These are phyloP conservation scores for Andrena bicolor DNA, from an alignment of 2,888 invertebrate genomes.

Conservation along the genomic window DNA sequence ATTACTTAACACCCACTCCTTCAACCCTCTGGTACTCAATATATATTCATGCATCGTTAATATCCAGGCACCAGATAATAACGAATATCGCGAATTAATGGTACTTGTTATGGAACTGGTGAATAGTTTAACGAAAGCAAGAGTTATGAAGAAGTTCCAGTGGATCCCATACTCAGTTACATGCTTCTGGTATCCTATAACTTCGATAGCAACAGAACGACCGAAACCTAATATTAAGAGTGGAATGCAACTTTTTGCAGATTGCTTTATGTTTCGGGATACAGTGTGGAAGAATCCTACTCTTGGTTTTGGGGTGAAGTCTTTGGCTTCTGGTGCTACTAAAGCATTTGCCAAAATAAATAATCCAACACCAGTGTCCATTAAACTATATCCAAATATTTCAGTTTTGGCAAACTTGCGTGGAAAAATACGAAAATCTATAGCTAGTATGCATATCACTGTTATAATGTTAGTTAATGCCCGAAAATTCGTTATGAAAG, in stretches of 20 bases:
- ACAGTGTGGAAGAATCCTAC: conserved; percentile 56
- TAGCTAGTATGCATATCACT: conserved; percentile 94
- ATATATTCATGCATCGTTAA: conserved; percentile 89
- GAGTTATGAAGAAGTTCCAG: conserved; percentile 99
- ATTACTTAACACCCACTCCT: conserved; percentile 89
- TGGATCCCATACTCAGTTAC: conserved; percentile 98
- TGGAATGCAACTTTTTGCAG: conserved; percentile 84
- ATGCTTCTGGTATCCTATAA: conserved; percentile 94
- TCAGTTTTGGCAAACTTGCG: conserved; percentile 95
- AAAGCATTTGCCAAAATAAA: conserved; percentile 94
- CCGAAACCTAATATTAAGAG: conserved; percentile 88
- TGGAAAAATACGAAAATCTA: conserved; percentile 96
- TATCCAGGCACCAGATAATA: conserved; percentile 87
- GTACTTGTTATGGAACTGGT: conserved; percentile 88
- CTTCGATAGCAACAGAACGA: conserved; percentile 87
- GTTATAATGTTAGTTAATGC: conserved; percentile 91
- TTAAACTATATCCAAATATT: conserved; percentile 93
- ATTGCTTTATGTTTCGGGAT: conserved; percentile 73
- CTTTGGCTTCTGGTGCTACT: conserved; percentile 87
- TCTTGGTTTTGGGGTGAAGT: conserved; percentile 55
- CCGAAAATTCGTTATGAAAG: conserved; percentile 89
- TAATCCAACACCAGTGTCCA: conserved; percentile 98
- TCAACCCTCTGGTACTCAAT: conserved; percentile 88
- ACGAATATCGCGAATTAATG: conserved; percentile 86
- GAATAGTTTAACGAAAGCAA: conserved; percentile 93